These are phyloP conservation scores for Drosophila carrolli DNA, from an alignment of 1,140 invertebrate genomes.

Conservation along the genomic window DNA sequence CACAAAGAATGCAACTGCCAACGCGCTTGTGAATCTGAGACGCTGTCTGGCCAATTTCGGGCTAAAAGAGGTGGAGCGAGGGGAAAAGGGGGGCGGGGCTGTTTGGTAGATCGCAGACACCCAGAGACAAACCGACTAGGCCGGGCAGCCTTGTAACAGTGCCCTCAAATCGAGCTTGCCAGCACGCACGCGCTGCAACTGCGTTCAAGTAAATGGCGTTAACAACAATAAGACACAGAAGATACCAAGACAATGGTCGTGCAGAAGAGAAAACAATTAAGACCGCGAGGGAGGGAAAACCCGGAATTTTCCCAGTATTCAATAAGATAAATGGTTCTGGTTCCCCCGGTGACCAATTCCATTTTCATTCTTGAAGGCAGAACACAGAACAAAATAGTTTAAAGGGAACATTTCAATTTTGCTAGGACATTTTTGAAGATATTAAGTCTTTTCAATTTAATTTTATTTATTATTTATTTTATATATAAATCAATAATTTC, in stretches of 20 bases:
- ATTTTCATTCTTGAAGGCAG: constrained; percentile 5
- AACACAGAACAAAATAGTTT: not conserved
- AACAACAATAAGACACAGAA: constrained; percentile 20
- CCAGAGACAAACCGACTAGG: constrained; percentile 35
- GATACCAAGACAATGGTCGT: constrained; percentile 29
- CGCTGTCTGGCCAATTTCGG: constrained; percentile 61
- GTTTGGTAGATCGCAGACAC: constrained; percentile 25
- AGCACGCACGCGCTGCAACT: constrained; percentile 67
- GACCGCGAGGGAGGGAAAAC: constrained; percentile 6
- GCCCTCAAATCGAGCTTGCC: constrained; percentile 69
- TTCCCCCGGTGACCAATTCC: constrained; percentile 29
- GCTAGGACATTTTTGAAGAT: not conserved
- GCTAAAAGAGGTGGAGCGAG: not conserved
- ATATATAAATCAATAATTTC: not conserved
- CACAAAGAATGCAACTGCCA: constrained; percentile 70
- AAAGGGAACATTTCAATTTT: not conserved
- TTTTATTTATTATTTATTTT: too few species aligned
- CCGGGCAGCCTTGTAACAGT: constrained; percentile 77
- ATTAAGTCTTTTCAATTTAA: too few species aligned
- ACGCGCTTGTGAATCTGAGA: constrained; percentile 46
- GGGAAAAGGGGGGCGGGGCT: not conserved
- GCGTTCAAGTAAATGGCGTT: constrained; percentile 38
- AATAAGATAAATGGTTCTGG: constrained; percentile 46
- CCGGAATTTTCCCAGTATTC: constrained; percentile 36
- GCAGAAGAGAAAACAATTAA: constrained; percentile 37